phyloP scores from a whole-genome alignment of 2,797 vertebrate genomes.

The Macrochelys suwanniensis region DNA sequence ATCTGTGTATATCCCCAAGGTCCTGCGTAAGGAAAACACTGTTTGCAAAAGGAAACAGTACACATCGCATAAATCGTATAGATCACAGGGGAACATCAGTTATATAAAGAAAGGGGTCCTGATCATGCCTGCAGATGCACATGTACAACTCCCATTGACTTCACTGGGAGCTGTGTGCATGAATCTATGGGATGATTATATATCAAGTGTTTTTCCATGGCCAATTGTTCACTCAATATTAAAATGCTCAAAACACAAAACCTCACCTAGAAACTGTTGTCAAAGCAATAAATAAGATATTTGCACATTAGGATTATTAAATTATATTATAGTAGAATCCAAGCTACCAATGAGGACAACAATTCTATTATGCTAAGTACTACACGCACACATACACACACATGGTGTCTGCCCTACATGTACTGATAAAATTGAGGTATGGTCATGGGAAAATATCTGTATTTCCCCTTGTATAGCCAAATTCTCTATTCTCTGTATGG shows the following conservation, averaged over 20 bases:
- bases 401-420: not conserved
- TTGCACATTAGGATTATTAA: not conserved
- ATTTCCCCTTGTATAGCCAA: not conserved
- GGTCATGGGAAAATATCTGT: not conserved
- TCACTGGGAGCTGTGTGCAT: not conserved
- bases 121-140: not conserved
- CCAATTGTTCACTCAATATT: not conserved
- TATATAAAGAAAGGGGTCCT: not conserved
- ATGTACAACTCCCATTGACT: rapidly evolving
- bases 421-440: not conserved
- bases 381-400: not conserved
- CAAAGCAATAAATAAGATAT: not conserved
- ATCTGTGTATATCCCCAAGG: too few species aligned
- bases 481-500: not conserved
- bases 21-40: too few species aligned
- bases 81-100: too few species aligned
- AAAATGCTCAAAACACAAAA: not conserved
- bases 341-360: not conserved
- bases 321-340: not conserved
- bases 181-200: not conserved
- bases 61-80: too few species aligned
- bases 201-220: not conserved
- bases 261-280: not conserved
- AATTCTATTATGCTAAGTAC: not conserved
- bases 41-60: too few species aligned